phyloP scores from a whole-genome alignment of 2,797 vertebrate species.

The Poeciliopsis gracilis region DNA sequence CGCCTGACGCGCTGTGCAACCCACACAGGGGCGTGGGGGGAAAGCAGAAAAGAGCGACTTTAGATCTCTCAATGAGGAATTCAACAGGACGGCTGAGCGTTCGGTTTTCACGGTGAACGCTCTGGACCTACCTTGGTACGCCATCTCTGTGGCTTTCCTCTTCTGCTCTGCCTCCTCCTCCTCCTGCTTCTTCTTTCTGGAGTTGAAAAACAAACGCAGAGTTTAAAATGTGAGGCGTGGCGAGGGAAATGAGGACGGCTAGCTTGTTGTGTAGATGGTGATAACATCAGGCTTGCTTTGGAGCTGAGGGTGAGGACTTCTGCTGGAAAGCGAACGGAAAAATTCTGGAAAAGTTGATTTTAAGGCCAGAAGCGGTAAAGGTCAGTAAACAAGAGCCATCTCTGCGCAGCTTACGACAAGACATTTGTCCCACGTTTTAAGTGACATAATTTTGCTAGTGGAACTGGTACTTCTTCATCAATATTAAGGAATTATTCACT shows the following conservation, averaged over 20 bases:
- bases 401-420: not conserved
- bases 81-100: not conserved
- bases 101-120: not conserved
- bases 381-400: not conserved
- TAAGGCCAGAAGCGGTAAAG: not conserved
- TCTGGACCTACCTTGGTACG: constrained; percentile 87
- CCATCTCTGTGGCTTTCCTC: constrained; percentile 93
- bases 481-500: no score
- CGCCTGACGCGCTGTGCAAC: constrained; percentile 89
- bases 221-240: not conserved
- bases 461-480: no score
- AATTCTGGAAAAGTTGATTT: not conserved
- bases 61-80: not conserved
- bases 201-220: not conserved
- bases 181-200: constrained; percentile 94
- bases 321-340: not conserved
- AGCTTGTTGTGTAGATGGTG: not conserved
- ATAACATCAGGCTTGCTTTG: not conserved
- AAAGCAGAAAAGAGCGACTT: not conserved
- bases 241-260: not conserved
- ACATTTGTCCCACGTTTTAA: no score
- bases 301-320: not conserved
- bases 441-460: no score
- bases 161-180: constrained; percentile 97
- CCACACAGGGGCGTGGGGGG: not conserved